phyloP scores from a whole-genome alignment of 2,888 invertebrate species.

The Cephus spinipes region DNA sequence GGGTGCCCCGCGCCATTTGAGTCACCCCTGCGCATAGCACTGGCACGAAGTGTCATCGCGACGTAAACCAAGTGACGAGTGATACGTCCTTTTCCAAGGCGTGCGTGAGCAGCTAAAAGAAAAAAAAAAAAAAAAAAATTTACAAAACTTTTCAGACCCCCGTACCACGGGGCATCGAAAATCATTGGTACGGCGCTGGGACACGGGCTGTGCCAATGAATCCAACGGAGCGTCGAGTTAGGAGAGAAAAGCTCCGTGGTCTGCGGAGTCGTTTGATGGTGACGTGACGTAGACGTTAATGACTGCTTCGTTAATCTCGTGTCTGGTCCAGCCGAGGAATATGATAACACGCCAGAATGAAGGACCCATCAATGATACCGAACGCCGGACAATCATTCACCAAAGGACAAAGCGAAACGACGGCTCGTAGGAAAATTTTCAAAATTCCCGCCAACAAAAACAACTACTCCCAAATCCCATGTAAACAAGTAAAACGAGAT shows the following conservation, averaged over 20 bases:
- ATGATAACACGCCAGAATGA: neutral
- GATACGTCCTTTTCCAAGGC: too few relatives aligned
- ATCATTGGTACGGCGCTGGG: neutral
- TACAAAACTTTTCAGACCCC: neutral
- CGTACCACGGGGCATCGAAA: neutral
- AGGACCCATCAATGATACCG: neutral
- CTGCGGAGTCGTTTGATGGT: neutral
- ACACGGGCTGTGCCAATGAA: conserved; percentile 20
- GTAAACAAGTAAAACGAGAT: neutral
- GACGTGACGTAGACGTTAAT: conserved; percentile 3
- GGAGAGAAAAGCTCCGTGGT: conserved; percentile 4
- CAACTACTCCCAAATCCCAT: neutral
- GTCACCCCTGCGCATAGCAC: neutral
- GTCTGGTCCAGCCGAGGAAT: neutral
- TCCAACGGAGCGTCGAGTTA: conserved; percentile 27
- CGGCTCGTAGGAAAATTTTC: neutral
- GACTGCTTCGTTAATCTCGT: neutral
- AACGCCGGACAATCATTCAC: neutral
- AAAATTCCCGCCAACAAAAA: neutral
- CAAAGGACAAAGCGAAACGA: neutral
- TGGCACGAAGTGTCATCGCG: too few relatives aligned
- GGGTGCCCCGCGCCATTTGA: neutral
- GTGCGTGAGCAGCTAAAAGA: too few relatives aligned
- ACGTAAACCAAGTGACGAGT: too few relatives aligned
- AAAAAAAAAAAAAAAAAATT: too few relatives aligned